phyloP scores from a whole-genome alignment of 2,113 vertebrate species.

The Nycticryphes semicollaris region DNA sequence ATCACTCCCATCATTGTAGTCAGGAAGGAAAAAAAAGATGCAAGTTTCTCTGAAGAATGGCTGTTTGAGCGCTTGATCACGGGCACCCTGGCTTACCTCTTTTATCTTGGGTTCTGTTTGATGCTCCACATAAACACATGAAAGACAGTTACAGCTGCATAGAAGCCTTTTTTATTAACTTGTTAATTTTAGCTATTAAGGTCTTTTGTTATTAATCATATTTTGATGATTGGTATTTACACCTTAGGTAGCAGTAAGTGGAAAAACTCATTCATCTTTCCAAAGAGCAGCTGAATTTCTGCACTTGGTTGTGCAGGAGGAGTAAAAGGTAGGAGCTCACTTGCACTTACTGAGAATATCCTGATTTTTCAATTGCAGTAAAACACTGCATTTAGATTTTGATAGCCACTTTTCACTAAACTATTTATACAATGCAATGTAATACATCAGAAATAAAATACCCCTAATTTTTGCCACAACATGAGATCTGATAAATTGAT shows the following conservation, averaged over 20 bases:
- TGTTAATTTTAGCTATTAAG: background rate
- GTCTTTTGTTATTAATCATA: background rate
- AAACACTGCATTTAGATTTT: background rate
- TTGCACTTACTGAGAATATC: background rate
- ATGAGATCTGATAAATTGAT: constrained; percentile 9
- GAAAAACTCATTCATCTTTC: background rate
- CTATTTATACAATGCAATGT: background rate
- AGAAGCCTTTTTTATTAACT: background rate
- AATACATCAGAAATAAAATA: constrained; percentile 16
- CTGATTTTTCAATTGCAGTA: background rate
- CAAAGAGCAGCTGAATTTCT: background rate
- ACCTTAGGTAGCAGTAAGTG: background rate
- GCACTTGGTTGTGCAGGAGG: background rate
- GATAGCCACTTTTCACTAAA: constrained; percentile 4
- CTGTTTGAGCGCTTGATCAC: background rate
- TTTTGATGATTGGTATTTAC: background rate
- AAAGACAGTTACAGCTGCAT: background rate
- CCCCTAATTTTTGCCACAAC: background rate
- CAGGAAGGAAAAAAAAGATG: background rate
- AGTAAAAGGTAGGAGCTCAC: background rate
- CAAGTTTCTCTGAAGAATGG: background rate
- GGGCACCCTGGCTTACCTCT: background rate
- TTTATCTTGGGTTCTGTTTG: background rate
- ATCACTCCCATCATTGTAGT: background rate
- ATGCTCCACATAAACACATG: background rate